These are phyloP conservation scores for Circaetus gallicus DNA, from an alignment of 2,113 vertebrate genomes.

Conservation along the genomic window DNA sequence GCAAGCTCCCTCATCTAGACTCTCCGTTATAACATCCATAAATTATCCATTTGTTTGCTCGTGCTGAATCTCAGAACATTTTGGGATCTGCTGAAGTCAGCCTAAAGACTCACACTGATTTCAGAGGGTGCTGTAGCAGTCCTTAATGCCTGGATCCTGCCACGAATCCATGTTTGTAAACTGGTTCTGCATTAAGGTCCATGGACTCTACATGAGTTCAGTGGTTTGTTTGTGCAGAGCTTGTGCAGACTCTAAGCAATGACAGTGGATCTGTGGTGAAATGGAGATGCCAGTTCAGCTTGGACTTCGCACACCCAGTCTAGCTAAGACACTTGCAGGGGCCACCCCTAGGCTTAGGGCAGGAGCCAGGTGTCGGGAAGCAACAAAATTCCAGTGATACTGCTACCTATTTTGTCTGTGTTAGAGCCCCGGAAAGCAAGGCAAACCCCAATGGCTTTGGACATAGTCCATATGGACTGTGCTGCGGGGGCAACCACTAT, in stretches of 20 bases:
- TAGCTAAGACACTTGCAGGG: not conserved
- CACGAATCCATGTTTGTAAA: rapidly evolving
- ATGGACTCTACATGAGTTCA: rapidly evolving
- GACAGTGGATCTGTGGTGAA: not conserved
- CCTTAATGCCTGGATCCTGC: not conserved
- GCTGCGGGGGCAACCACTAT: not conserved
- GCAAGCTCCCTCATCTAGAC: not conserved
- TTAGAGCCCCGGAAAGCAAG: not conserved
- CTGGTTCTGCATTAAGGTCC: not conserved
- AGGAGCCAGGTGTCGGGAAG: not conserved
- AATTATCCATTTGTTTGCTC: not conserved
- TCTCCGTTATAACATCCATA: not conserved
- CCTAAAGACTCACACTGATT: not conserved
- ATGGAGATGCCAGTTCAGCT: not conserved
- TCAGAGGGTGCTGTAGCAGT: not conserved
- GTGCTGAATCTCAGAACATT: not conserved
- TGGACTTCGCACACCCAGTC: not conserved
- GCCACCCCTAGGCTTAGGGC: no score
- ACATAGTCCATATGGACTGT: rapidly evolving
- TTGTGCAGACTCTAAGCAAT: not conserved
- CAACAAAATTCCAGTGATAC: not conserved
- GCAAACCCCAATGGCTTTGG: not conserved
- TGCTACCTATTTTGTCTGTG: not conserved
- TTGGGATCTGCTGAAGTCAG: not conserved
- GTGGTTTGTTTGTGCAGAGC: not conserved